Conservation (phyloP, 2,797 vertebrate species). For the Meriones psammophilus region DNA sequence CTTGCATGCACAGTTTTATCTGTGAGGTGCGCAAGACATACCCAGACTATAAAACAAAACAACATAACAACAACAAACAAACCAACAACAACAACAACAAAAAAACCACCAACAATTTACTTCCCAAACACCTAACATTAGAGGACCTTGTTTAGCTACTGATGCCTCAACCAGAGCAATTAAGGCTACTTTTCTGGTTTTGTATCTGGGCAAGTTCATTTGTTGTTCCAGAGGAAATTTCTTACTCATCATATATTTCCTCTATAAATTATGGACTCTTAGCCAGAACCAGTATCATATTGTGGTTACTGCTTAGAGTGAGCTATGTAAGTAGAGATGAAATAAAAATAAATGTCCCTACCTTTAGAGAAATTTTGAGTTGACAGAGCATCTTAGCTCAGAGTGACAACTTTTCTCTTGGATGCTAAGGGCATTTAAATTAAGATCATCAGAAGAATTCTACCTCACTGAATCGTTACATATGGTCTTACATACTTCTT, state of each 20-base stretch:
- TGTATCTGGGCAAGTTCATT: neutral
- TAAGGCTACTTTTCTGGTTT: neutral
- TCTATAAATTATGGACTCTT: neutral
- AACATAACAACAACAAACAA: too few relatives aligned
- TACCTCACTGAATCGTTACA: neutral
- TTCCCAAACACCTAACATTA: neutral
- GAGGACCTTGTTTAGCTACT: neutral
- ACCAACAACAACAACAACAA: too few relatives aligned
- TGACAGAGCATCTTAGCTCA: neutral
- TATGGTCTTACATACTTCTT: neutral
- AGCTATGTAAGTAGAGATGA: conserved; percentile 6
- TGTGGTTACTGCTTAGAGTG: neutral
- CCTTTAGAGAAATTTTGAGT: conserved; percentile 28
- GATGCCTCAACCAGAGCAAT: neutral
- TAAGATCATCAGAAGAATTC: neutral
- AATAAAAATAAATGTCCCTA: neutral
- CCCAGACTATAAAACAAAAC: neutral
- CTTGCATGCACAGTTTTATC: neutral
- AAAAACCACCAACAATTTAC: neutral
- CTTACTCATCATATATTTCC: neutral
- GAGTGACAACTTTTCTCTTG: neutral
- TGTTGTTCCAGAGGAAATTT: neutral
- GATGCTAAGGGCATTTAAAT: neutral
- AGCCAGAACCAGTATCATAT: neutral
- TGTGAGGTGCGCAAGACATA: neutral